Base-by-base conservation (phyloP, 2,888 invertebrate species). In the Scaptomyza reducta region DNA sequence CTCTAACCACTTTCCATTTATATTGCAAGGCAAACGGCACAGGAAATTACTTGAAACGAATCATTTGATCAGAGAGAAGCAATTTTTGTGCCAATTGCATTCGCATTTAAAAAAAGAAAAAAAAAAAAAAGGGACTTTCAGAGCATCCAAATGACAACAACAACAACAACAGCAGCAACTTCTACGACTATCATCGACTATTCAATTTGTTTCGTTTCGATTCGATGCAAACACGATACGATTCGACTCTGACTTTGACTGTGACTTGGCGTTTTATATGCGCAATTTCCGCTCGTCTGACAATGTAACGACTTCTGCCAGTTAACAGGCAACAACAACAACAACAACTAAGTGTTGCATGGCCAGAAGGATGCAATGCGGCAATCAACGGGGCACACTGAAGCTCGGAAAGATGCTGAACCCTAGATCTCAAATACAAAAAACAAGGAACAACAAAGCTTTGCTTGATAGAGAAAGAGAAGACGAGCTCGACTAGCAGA, bases 291-390 rank as follows among this genome's bases (percentile, higher is more conserved):
- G 81, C 76, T 50, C 79, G 65, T 63, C 74, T 72, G 74, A 69
- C 81, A 81, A 84, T 84, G 86, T 77, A 82, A 82, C 77, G 75
- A 85, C 75, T 82, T 79, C 75, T 79, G 79, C 77, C 60, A 66
- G 67, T 61, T 61, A 79, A 51, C 62, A 67, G 47, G 47, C 63
- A 68, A 45, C n/a, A 54, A 49, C 40, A 56, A 55, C 27, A 38
- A 31, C 29, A 45, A 22, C 45, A 45, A 40, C 45, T 10, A 57
- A 53, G 61, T 58, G 57, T 45, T 41, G 49, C 62, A 44, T 55
- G 49, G 65, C 47, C 47, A 47, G 57, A 51, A 57, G 57, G 65
- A 66, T 57, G 56, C 65, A 45, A 56, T 31, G 61, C 38, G 35
- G 61, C 61, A 64, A 61, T 64, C 64, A 64, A 47, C 47, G 53